phyloP scores from a whole-genome alignment of 35 echinoderm and acorn worm species.

The Patiria miniata region DNA sequence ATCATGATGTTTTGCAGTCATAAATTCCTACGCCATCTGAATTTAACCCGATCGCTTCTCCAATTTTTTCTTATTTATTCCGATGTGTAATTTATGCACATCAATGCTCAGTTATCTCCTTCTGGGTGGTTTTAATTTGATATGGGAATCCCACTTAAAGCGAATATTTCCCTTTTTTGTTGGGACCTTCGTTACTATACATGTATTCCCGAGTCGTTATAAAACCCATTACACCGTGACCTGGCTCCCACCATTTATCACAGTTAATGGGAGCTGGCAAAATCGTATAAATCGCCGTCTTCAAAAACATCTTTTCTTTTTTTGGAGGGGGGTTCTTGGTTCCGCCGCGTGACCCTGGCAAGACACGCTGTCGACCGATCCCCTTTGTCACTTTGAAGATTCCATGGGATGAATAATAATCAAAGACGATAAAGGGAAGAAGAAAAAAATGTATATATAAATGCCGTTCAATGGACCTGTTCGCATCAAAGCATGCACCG shows the following conservation, averaged over 20 bases:
- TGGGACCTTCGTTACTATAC: no score
- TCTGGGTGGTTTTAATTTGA: not conserved
- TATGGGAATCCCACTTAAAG: not conserved
- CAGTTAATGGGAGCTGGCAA: not conserved
- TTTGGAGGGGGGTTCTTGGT: not conserved
- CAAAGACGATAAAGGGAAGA: not conserved
- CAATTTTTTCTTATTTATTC: not conserved
- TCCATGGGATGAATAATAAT: not conserved
- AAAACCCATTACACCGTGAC: constrained; percentile 8
- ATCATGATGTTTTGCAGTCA: no score
- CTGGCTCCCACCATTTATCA: not conserved
- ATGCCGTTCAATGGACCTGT: not conserved
- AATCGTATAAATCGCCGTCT: not conserved
- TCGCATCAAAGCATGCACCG: not conserved
- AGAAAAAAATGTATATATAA: not conserved
- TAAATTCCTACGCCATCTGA: not conserved
- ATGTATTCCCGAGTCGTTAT: not conserved
- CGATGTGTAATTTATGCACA: constrained; percentile 8
- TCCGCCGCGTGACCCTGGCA: not conserved
- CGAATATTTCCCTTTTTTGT: no score
- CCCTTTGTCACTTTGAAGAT: constrained; percentile 18
- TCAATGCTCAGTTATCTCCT: not conserved
- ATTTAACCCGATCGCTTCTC: not conserved
- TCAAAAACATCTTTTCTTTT: not conserved
- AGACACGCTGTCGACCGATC: not conserved